Percentiles rank a stretch among this genome's conserved stretches.
phyloP scores from a whole-genome alignment of 1,140 invertebrate species.

The Phthorimaea operculella region DNA sequence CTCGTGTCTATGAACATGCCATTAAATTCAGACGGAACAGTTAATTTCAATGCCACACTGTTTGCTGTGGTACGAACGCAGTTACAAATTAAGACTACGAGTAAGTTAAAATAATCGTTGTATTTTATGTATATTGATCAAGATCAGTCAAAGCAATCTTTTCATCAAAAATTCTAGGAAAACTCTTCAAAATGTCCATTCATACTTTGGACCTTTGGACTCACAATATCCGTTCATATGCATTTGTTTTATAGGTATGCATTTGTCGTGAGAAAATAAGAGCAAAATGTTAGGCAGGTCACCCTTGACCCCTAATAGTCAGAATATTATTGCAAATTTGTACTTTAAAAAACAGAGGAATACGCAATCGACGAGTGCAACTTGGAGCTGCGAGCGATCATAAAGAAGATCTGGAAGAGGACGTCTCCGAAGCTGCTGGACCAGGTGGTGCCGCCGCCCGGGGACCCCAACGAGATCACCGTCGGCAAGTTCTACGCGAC shows the following conservation, averaged over 20 bases:
- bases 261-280: no score
- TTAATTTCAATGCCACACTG: slow-evolving; percentile 98
- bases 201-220: no score
- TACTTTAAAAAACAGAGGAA: no score
- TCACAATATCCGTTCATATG: no score
- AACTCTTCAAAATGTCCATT: no score
- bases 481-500: slow-evolving; percentile 99
- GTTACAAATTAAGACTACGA: slow-evolving; percentile 96
- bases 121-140: no score
- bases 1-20: slow-evolving; percentile 99
- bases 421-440: slow-evolving; percentile 96
- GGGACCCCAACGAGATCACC: slow-evolving; percentile 98
- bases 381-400: slow-evolving; percentile 93
- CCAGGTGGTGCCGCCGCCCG: slow-evolving; percentile 99
- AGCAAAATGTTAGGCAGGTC: no score
- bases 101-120: slow-evolving; percentile 53
- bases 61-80: slow-evolving; percentile 99
- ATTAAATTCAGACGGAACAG: slow-evolving; percentile 98
- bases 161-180: no score
- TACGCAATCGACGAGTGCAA: slow-evolving; percentile 96
- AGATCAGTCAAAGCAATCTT: no score
- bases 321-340: no score
- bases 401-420: slow-evolving; percentile 99
- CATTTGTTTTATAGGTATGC: no score
- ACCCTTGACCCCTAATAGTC: no score